phyloP scores from a whole-genome alignment of 1,140 invertebrate species.

The Leptopilina clavipes region DNA sequence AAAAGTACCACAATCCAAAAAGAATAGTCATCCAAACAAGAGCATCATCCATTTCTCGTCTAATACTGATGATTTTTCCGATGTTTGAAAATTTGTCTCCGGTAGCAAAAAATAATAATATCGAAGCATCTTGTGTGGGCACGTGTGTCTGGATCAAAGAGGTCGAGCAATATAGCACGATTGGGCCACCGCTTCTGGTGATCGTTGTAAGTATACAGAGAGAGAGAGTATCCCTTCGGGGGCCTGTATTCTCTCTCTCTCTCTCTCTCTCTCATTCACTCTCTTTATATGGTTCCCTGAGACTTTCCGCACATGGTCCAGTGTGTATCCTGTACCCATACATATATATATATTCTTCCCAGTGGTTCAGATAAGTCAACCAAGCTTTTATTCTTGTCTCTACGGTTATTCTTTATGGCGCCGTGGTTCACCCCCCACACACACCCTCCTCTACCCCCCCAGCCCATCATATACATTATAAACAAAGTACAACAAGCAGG shows the following conservation, averaged over 20 bases:
- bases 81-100: constrained; percentile 8
- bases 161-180: constrained; percentile 65
- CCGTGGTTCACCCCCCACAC: no score
- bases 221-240: constrained; percentile 35
- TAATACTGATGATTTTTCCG: no score
- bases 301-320: constrained; percentile 14
- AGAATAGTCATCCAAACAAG: no score
- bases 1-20: no score
- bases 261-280: no score
- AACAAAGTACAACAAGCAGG: constrained; percentile 60
- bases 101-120: no score
- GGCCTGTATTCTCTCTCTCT: no score
- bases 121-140: constrained; percentile 59
- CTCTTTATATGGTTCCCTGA: background rate
- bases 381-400: constrained; percentile 69
- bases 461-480: constrained; percentile 58
- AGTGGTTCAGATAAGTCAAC: constrained; percentile 70
- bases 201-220: constrained; percentile 27
- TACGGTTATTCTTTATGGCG: constrained; percentile 66
- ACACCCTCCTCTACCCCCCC: constrained; percentile 43
- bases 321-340: background rate
- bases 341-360: constrained; percentile 24
- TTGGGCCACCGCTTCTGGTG: constrained; percentile 61
- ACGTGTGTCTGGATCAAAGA: constrained; percentile 64
- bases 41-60: no score